These are phyloP conservation scores for Sclerodermus sp. DNA, from an alignment of 2,888 invertebrate species.

Conservation along the genomic window DNA sequence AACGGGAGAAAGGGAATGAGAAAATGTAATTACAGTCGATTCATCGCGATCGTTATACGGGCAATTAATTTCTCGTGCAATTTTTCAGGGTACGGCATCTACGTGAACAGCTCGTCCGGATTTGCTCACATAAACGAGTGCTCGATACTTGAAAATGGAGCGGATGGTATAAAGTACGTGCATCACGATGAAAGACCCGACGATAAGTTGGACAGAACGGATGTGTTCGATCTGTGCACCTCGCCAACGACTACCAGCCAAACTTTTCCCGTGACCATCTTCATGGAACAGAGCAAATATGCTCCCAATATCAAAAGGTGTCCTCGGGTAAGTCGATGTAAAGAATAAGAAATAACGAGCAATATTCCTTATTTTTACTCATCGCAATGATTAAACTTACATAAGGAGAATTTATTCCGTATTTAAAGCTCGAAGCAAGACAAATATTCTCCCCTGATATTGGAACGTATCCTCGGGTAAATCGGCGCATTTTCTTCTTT, in stretches of 20 bases:
- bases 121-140: slow-evolving; percentile 78
- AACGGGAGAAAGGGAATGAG: no score
- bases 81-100: slow-evolving; percentile 79
- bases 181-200: slow-evolving; percentile 79
- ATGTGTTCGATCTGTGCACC: slow-evolving; percentile 83
- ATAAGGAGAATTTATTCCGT: no score
- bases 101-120: slow-evolving; percentile 86
- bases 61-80: background rate
- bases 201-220: slow-evolving; percentile 73
- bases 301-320: slow-evolving; percentile 73
- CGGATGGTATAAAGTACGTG: slow-evolving; percentile 86
- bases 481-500: no score
- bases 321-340: slow-evolving; percentile 61
- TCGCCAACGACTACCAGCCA: slow-evolving; percentile 81
- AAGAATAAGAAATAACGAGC: background rate
- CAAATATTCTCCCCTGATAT: no score
- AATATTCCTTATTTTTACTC: no score
- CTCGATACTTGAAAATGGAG: slow-evolving; percentile 80
- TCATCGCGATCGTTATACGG: background rate
- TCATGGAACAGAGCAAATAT: slow-evolving; percentile 77
- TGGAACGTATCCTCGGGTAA: no score
- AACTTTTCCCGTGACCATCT: slow-evolving; percentile 83
- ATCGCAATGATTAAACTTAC: no score
- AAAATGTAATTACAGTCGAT: background rate
- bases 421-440: no score